Evolutionary conservation across 2,888 invertebrate species (phyloP), one percentile per base, ranked within the genome.

Genomic region (Saturnia japonica): DNA sequence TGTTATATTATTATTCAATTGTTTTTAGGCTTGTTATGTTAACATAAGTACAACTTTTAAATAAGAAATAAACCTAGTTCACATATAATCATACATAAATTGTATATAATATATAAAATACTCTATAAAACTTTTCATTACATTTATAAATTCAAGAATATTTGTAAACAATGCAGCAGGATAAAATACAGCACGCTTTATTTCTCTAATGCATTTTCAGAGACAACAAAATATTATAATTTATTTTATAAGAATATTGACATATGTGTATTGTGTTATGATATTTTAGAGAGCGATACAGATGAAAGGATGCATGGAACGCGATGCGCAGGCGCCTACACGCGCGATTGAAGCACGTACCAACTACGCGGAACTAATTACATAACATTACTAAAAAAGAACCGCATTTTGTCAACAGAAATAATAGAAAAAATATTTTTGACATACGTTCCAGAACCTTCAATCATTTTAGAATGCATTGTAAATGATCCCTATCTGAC

Each of bases 331-430:
- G 88, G 88, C 89, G 90, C 88, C 84, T 78, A 78, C 75, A 81
- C 82, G 88, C 82, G 79, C 83, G 80, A 88, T 88, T 87, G 84
- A 83, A 73, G 76, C 80, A 78, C 79, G 75, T 77, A 79, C 83
- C 90, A 93, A 94, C 91, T 86, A 89, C 80, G 85, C 88, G 92
- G 90, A 93, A 93, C 94, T 92, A 92, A 92, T 93, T 89, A 82
- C 78, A 79, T 80, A 82, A 81, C 81, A 79, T 78, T 83, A 82
- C 81, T 79, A 78, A 80, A 54, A 85, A 82, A 83, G 78, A 79
- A 82, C 84, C 85, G 86, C 85, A 81, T 83, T 86, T 86, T 87
- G 74, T 84, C 82, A 85, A 82, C 82, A 79, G 86, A 83, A 81
- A 79, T 81, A 80, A 86, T 85, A 82, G 80, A 22, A 60, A 68